These are phyloP conservation scores for Temnothorax unifasciatus DNA, from an alignment of 2,888 invertebrate genomes.

Conservation along the genomic window DNA sequence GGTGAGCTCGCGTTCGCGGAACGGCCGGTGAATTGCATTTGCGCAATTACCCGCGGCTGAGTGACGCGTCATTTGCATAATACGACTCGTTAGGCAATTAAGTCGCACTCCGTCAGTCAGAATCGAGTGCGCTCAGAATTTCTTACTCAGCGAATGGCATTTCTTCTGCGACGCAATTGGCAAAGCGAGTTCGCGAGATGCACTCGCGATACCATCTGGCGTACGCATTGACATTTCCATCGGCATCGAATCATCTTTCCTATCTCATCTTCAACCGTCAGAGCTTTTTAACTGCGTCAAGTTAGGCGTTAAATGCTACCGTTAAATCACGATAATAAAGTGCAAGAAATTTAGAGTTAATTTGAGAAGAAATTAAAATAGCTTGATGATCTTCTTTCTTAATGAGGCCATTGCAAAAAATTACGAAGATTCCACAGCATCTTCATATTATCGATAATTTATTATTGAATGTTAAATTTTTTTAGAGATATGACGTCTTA, in stretches of 20 bases:
- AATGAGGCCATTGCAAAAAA: neutral
- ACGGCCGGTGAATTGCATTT: conserved; percentile 8
- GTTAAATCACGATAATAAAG: neutral
- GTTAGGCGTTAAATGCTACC: neutral
- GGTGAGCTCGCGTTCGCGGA: neutral
- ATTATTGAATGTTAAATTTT: conserved; percentile 21
- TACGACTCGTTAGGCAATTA: conserved; percentile 77
- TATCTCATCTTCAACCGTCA: neutral
- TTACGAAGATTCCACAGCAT: neutral
- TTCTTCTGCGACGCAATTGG: conserved; percentile 43
- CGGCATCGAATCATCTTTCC: neutral
- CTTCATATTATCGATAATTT: conserved; percentile 29
- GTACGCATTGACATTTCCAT: neutral
- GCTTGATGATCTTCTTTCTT: neutral
- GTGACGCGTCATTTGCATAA: conserved; percentile 77
- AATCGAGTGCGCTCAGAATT: conserved; percentile 48
- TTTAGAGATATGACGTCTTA: neutral
- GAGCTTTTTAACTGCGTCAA: neutral
- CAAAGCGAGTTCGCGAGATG: conserved; percentile 10
- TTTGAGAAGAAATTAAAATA: neutral
- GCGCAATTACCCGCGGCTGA: conserved; percentile 50
- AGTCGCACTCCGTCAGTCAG: conserved; percentile 73
- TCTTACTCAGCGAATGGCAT: conserved; percentile 3
- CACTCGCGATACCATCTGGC: neutral
- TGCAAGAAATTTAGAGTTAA: neutral